A percentile compares a stretch with the other conserved stretches of the same genome.
Conservation (phyloP, 1,140 invertebrate species). For the Lucilia cuprina region DNA sequence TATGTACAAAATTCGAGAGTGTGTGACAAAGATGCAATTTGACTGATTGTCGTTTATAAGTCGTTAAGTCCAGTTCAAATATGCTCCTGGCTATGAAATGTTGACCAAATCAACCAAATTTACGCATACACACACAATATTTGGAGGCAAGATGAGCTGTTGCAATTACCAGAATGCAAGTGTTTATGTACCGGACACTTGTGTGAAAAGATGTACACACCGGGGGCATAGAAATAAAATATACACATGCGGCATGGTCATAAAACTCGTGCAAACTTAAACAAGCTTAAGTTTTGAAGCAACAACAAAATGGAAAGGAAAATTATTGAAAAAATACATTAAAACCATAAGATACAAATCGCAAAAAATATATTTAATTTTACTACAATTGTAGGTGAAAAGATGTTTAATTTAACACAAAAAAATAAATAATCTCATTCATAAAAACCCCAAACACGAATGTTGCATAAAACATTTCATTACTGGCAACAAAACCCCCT, state of each 20-base stretch:
- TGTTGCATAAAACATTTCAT: not conserved
- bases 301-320: not conserved
- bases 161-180: not conserved
- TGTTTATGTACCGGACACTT: not conserved
- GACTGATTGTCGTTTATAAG: conserved; percentile 8
- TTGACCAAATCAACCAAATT: not conserved
- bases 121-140: not conserved
- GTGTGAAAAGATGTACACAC: not conserved
- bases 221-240: not conserved
- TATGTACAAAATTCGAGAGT: not conserved
- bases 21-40: conserved; percentile 11
- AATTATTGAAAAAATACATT: not conserved
- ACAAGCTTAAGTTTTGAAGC: not conserved
- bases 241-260: not conserved
- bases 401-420: not conserved
- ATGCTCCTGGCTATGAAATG: not conserved
- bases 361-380: not conserved
- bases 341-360: not conserved
- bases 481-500: not conserved
- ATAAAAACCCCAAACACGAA: not conserved
- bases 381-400: not conserved
- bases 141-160: not conserved
- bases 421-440: not conserved
- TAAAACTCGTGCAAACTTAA: not conserved
- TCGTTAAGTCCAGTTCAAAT: not conserved